Base-by-base conservation (phyloP, 2,888 invertebrate species). In the Heliconius hortense region DNA sequence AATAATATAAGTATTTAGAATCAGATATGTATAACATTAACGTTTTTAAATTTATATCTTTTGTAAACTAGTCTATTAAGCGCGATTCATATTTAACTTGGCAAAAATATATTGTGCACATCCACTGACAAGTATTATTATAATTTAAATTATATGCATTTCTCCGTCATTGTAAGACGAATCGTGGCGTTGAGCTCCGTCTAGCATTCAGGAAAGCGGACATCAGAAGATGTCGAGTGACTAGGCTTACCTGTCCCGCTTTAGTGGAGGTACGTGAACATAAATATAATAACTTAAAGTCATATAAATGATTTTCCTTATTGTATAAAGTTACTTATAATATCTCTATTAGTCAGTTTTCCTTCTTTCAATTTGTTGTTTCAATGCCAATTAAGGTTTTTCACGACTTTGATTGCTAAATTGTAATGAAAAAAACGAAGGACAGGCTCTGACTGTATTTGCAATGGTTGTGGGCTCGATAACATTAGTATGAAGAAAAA, bases 261-360 rank as follows among this genome's bases (percentile, higher is more conserved):
- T 18, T 1, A 31, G 18, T 18, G 7, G 15, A 31, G 1, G 8
- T 35, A n/a, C 21, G 63, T 21, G 10, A 35, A n/a, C 5, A 35
- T 64, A 35, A 4, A 31, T 60, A 26, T 60, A 13, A 10, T 13
- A 24, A 24, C 24, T 60, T 60, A 24, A 4, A 26, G 4, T 64
- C n/a, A 21, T 31, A 35, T 24, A 39, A 35, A 39, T 39, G n/a
- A 13, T 39, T 66, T 66, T 66, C 39, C 66, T 66, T 15, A 15
- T 43, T 3, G 39, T 43, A 10, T 39, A 26, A 18, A 39, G 10
- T 66, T 2, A 15, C 66, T 43, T 2, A 43, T 66, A 66, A 66
- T 24, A 66, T 66, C 66, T 66, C 39, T 66, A 66, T 66, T 66
- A 66, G 66, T 66, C 24, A 15, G 18, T 66, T 66, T 66, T 66